phyloP scores from a whole-genome alignment of 2,113 vertebrate species.

The Penelope pileata region DNA sequence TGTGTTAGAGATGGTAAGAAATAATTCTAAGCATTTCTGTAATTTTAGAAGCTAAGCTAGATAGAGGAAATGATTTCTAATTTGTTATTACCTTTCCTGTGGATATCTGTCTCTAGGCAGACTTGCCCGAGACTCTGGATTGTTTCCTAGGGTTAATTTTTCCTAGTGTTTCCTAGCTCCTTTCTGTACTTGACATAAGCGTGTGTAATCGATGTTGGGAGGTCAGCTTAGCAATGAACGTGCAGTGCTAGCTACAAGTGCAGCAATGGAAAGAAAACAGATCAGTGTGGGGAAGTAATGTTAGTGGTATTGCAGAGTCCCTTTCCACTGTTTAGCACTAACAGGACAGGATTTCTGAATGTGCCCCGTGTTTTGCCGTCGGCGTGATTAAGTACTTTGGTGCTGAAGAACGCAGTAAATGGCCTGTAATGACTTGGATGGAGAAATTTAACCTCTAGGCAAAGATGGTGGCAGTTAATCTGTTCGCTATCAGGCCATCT shows the following conservation, averaged over 20 bases:
- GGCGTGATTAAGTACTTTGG: constrained; percentile 45
- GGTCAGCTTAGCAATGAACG: neutral
- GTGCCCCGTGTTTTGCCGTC: constrained; percentile 48
- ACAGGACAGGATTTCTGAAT: neutral
- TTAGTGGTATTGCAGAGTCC: neutral
- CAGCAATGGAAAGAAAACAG: neutral
- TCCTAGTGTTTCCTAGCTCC: neutral
- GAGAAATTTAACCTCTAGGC: constrained; percentile 62
- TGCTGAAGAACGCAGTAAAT: constrained; percentile 47
- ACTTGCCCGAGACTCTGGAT: neutral
- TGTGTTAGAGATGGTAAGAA: neutral
- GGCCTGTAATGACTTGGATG: constrained; percentile 41
- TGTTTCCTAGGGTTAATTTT: neutral
- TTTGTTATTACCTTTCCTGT: neutral
- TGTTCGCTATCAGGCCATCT: neutral
- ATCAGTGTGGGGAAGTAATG: neutral
- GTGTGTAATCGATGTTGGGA: neutral
- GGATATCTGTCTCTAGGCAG: neutral
- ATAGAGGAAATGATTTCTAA: neutral
- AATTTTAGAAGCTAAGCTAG: neutral
- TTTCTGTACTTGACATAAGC: neutral
- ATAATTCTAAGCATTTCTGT: neutral
- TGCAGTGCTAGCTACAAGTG: neutral
- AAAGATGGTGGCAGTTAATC: constrained; percentile 38
- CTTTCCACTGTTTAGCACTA: neutral